These are phyloP conservation scores for Sphaeramia orbicularis DNA, from an alignment of 2,797 vertebrate genomes.

Conservation along the genomic window DNA sequence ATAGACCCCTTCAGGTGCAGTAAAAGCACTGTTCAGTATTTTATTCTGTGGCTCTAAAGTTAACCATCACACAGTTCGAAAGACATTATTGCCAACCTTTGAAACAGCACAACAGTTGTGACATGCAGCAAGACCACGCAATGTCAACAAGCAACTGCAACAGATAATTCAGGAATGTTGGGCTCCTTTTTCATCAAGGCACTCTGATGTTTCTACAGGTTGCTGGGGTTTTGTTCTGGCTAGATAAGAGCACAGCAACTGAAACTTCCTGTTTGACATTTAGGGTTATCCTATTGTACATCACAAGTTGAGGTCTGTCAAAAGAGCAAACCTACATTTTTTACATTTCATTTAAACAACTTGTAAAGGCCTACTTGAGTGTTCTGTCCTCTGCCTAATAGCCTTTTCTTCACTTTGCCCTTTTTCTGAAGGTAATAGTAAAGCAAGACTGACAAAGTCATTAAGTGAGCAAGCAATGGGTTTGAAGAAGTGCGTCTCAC, in stretches of 20 bases:
- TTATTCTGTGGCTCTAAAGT: slow-evolving; percentile 21
- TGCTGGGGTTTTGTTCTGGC: slow-evolving; percentile 22
- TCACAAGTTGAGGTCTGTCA: slow-evolving; percentile 18
- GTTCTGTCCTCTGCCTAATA: background rate
- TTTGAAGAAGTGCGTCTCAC: slow-evolving; percentile 65
- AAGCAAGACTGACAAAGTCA: slow-evolving; percentile 64
- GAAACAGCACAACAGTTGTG: slow-evolving; percentile 17
- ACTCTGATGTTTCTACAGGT: slow-evolving; percentile 27
- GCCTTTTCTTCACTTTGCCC: slow-evolving; percentile 44
- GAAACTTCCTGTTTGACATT: slow-evolving; percentile 33
- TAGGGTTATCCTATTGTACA: slow-evolving; percentile 3
- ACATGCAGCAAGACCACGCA: slow-evolving; percentile 27
- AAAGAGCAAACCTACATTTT: slow-evolving; percentile 6
- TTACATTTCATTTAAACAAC: slow-evolving; percentile 8
- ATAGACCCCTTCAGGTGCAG: slow-evolving; percentile 63
- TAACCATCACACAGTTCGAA: background rate
- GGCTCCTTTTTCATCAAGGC: slow-evolving; percentile 15
- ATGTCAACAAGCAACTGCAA: slow-evolving; percentile 27
- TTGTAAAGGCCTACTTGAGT: slow-evolving; percentile 14
- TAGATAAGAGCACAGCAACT: slow-evolving; percentile 26
- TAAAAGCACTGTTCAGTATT: slow-evolving; percentile 71
- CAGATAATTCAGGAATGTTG: slow-evolving; percentile 54
- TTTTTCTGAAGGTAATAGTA: slow-evolving; percentile 31
- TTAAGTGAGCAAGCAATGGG: slow-evolving; percentile 77
- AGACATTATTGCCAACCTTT: slow-evolving; percentile 9